Evolutionary conservation across 1,140 invertebrate species (phyloP), one percentile per base, ranked within the genome.

Genomic region (Dryas iulia): DNA sequence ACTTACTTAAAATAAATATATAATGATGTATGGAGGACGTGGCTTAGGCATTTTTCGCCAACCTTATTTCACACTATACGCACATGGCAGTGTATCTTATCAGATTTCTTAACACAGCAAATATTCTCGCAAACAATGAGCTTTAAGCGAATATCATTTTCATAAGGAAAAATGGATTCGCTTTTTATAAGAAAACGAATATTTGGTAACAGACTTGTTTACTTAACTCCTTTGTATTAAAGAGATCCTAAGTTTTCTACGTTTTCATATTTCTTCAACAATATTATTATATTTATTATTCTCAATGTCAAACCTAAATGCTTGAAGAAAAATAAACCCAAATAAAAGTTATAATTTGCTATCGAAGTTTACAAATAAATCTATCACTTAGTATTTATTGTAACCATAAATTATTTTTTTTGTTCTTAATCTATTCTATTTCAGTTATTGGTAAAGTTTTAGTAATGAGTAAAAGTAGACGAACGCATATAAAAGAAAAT

Each of bases 61-160:
- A 86, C 68, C 83, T 82, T 79, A 88, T 88, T 88, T 88, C 86
- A 89, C 84, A 86, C 71, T 80, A 54, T 74, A 73, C 83, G 86
- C 82, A 86, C 84, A 88, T 74, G 69, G 59, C 76, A 58, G 68
- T 81, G 76, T 76, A 79, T 80, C 77, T 81, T 74, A 77, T 84
- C 73, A 81, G 73, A 84, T 84, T 83, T 80, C 80, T 78, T 73
- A 72, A 62, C 75, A 80, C 76, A 60, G 72, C 66, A 81, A 79
- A 78, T 77, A 66, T 80, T 71, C 70, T 73, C 68, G 11, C 26
- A 69, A 69, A 75, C 60, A 78, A 76, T 76, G 74, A 62, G 72
- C 61, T 73, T 67, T 59, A 66, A 71, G 30, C 67, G 52, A 61
- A 77, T 61, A 69, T 68, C 33, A 70, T 71, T 70, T 71, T 73